Evolutionary conservation across 2,797 vertebrate genomes (phyloP).

Genomic region (Petrocephalus schoutedeni): DNA sequence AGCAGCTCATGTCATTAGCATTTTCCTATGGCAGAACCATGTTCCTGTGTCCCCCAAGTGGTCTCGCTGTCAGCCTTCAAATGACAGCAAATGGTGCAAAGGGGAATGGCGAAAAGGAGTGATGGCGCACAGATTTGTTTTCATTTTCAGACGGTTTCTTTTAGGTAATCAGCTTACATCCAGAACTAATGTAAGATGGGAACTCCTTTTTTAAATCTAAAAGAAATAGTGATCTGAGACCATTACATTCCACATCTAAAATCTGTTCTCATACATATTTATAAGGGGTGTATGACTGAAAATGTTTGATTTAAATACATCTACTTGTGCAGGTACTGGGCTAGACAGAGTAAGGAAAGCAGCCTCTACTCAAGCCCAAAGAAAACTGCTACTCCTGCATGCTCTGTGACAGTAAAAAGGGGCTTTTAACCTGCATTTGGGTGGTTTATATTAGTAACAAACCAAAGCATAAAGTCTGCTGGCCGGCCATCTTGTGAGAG

Average conservation of each 20-base stretch:
- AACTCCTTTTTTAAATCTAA: background rate
- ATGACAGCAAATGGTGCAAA: constrained; percentile 28
- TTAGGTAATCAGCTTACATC: constrained; percentile 15
- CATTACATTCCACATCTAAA: background rate
- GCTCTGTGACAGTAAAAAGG: background rate
- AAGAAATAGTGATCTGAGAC: background rate
- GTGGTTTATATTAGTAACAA: background rate
- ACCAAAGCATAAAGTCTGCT: background rate
- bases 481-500: background rate
- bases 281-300: background rate
- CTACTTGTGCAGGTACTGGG: background rate
- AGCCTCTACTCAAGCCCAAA: background rate
- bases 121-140: constrained; percentile 13
- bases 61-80: constrained; percentile 25
- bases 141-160: background rate
- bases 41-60: constrained; percentile 26
- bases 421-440: background rate
- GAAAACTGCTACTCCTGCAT: background rate
- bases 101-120: constrained; percentile 16
- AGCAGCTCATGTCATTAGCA: constrained; percentile 29
- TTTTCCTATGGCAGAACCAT: constrained; percentile 25
- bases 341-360: background rate
- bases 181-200: background rate
- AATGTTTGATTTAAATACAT: background rate
- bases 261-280: background rate